Conservation (phyloP, 1,140 invertebrate genomes). For the Aphelenchoides besseyi region DNA sequence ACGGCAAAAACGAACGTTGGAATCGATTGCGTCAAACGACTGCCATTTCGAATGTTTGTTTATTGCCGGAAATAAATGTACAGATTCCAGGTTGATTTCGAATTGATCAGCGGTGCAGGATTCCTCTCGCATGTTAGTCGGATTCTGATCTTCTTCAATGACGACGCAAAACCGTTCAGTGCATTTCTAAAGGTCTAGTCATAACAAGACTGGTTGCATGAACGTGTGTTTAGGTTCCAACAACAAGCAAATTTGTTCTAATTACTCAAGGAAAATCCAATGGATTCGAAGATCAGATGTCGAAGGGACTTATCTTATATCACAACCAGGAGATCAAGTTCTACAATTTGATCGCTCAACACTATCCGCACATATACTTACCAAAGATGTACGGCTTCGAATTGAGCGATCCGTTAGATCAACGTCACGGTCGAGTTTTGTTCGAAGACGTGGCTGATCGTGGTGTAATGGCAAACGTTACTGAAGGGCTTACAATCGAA, state of each 20-base stretch:
- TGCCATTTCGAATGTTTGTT: not conserved
- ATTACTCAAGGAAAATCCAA: not conserved
- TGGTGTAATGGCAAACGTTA: not conserved
- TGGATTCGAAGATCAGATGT: conserved; percentile 5
- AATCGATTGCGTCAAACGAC: conserved; percentile 2
- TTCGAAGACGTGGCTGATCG: not conserved
- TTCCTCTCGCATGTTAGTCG: not conserved
- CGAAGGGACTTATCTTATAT: not conserved
- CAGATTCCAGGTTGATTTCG: conserved; percentile 5
- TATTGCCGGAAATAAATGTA: not conserved
- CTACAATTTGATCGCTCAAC: not conserved
- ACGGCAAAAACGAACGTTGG: conserved; percentile 19
- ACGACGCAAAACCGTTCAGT: not conserved
- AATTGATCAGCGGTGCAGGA: not conserved
- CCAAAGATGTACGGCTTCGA: conserved; percentile 14
- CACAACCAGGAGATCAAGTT: conserved; percentile 9
- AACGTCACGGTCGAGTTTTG: conserved; percentile 8
- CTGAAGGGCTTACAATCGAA: conserved; percentile 4
- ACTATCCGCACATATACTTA: not conserved
- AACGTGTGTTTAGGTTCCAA: conserved; percentile 14
- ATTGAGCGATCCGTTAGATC: not conserved
- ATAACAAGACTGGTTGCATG: not conserved
- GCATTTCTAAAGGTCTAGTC: not conserved
- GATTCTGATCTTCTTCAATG: not conserved
- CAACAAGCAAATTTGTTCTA: not conserved